These are phyloP conservation scores for Hyperoodon ampullatus DNA, from an alignment of 2,113 vertebrate species.

Conservation along the genomic window DNA sequence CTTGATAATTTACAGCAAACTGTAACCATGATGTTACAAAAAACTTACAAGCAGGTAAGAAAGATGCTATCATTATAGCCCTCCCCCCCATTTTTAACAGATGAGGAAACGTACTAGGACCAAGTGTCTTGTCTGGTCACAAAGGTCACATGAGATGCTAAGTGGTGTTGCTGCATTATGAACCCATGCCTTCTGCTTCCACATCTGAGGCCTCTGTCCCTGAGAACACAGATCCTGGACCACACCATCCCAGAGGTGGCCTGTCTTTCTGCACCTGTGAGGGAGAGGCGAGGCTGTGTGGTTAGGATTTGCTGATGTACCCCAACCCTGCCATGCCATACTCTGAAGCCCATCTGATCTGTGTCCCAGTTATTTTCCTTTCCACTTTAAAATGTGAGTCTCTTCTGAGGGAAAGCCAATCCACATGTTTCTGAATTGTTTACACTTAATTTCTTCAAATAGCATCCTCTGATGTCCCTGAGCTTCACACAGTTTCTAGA, in stretches of 20 bases:
- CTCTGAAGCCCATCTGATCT: conserved; percentile 8
- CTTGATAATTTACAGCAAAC: not conserved
- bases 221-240: not conserved
- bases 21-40: not conserved
- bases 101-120: not conserved
- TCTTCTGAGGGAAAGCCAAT: conserved; percentile 37
- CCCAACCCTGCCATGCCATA: not conserved
- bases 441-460: conserved; percentile 42
- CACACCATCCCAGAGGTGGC: not conserved
- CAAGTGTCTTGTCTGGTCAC: not conserved
- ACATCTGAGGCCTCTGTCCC: not conserved
- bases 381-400: conserved; percentile 31
- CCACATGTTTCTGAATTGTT: conserved; percentile 55
- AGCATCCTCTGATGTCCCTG: conserved; percentile 25
- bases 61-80: not conserved
- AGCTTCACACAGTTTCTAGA: conserved; percentile 51
- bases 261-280: not conserved
- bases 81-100: not conserved
- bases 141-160: not conserved
- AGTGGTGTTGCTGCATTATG: not conserved
- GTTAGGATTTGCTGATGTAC: not conserved
- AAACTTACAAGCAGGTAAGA: not conserved
- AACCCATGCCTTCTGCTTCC: not conserved
- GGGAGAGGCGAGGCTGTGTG: not conserved
- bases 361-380: not conserved